phyloP scores from a whole-genome alignment of 2,113 vertebrate species.

The Hippoglossus stenolepis region DNA sequence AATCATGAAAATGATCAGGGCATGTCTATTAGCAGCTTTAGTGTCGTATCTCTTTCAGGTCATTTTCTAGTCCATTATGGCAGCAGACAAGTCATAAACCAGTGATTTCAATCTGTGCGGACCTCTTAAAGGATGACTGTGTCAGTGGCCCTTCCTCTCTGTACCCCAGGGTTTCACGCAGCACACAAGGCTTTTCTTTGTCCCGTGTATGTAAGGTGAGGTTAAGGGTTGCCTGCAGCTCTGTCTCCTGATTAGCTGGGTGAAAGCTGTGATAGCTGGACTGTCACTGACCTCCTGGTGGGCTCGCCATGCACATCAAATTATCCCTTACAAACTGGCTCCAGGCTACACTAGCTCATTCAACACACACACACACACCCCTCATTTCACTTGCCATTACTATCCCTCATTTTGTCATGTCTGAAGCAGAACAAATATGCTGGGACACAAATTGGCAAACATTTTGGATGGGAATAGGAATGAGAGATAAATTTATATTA shows the following conservation, averaged over 20 bases:
- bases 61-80: constrained; percentile 46
- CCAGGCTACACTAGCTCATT: constrained; percentile 29
- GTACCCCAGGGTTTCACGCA: constrained; percentile 1
- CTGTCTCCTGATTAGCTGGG: constrained; percentile 68
- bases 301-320: constrained; percentile 48
- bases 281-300: constrained; percentile 53
- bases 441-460: constrained; percentile 32
- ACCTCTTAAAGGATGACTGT: constrained; percentile 20
- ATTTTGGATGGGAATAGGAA: too few species aligned
- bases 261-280: constrained; percentile 49
- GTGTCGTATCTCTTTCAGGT: not conserved
- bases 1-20: too few species aligned
- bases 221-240: constrained; percentile 24
- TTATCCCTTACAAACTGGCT: constrained; percentile 47
- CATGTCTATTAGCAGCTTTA: not conserved
- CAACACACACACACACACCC: constrained; percentile 13
- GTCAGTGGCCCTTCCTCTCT: constrained; percentile 7
- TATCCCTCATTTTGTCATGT: constrained; percentile 38
- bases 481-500: not conserved
- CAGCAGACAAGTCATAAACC: constrained; percentile 33
- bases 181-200: constrained; percentile 21
- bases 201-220: constrained; percentile 30
- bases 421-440: constrained; percentile 14
- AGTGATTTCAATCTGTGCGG: constrained; percentile 28
- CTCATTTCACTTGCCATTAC: constrained; percentile 41